Evolutionary conservation across 2,113 vertebrate species (phyloP), one percentile per base, ranked within the genome.

Genomic region (Sinocyclocheilus anshuiensis): DNA sequence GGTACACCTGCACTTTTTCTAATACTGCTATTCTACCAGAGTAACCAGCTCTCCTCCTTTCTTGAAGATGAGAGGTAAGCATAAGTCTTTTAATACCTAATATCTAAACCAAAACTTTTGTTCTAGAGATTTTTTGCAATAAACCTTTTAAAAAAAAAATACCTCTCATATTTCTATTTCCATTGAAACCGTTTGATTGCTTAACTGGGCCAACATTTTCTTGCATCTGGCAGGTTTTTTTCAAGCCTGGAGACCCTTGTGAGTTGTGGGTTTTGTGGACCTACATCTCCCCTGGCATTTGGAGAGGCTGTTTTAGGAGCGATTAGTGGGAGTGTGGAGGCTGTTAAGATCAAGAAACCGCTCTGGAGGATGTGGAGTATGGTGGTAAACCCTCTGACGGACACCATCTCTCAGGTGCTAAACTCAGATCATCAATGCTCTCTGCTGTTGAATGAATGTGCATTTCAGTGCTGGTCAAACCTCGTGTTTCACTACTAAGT

Each of bases 1-100:
- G 98, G 98, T 69, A 99, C 98, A 0, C 98, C 98, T n/a, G 97
- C 97, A 50, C 91, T 99, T 79, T 99, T 97, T 91, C 91, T 99
- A 83, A 94, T 99, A 89, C 95, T 96, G 0, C 94, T 99, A 26
- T 95, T 96, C 90, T 97, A 95, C 86, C 94, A 93, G 18, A 94
- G 89, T 61, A 94, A 91, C 74, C 86, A 96, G 78, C 77, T 98
- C 78, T 89, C 96, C 1, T 91, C 86, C 86, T 96, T 95, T 69
- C 87, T 96, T 13, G 87, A 94, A 26, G 96, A 98, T 20, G 96
- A 98, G 91, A 97, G 96, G 98, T 98, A 84, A 0, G 90, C 11
- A 11, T 45, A 42, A 42, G 42, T 42, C 42, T 42, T 42, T 42
- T 8, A 42, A 42, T 42, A 8, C 7, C 39, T 42, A 42, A 42